Evolutionary conservation across 2,888 invertebrate genomes (phyloP).

Genomic region (Caenorhabditis japonica): DNA sequence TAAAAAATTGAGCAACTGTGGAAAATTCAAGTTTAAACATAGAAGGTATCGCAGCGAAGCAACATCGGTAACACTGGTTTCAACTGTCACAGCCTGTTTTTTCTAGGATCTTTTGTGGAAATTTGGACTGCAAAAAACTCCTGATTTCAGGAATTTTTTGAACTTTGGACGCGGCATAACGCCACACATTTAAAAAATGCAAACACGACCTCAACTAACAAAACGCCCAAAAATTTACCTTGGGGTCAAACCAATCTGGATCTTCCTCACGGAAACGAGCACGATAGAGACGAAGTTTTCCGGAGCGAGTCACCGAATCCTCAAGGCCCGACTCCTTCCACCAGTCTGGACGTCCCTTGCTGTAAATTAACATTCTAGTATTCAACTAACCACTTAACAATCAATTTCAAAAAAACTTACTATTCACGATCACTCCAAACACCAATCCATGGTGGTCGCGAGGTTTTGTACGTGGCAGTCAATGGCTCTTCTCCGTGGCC

Average conservation of each 20-base stretch:
- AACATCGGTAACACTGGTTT: too few relatives aligned
- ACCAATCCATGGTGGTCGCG: constrained; percentile 73
- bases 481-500: constrained; percentile 70
- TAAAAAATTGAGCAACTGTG: too few relatives aligned
- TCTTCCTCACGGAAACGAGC: constrained; percentile 65
- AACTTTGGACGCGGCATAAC: too few relatives aligned
- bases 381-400: too few relatives aligned
- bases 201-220: too few relatives aligned
- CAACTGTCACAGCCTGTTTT: too few relatives aligned
- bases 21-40: too few relatives aligned
- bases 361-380: constrained; percentile 52
- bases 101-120: too few relatives aligned
- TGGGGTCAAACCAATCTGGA: constrained; percentile 68
- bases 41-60: too few relatives aligned
- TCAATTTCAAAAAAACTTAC: constrained; percentile 51
- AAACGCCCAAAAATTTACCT: constrained; percentile 51
- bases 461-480: constrained; percentile 67
- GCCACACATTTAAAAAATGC: too few relatives aligned
- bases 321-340: constrained; percentile 71
- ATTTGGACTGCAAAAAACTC: too few relatives aligned
- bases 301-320: constrained; percentile 58
- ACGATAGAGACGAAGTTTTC: constrained; percentile 56
- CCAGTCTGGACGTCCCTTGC: constrained; percentile 73
- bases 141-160: too few relatives aligned
- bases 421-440: constrained; percentile 69